phyloP scores from a whole-genome alignment of 2,797 vertebrate genomes.

The Poecilia velifera region DNA sequence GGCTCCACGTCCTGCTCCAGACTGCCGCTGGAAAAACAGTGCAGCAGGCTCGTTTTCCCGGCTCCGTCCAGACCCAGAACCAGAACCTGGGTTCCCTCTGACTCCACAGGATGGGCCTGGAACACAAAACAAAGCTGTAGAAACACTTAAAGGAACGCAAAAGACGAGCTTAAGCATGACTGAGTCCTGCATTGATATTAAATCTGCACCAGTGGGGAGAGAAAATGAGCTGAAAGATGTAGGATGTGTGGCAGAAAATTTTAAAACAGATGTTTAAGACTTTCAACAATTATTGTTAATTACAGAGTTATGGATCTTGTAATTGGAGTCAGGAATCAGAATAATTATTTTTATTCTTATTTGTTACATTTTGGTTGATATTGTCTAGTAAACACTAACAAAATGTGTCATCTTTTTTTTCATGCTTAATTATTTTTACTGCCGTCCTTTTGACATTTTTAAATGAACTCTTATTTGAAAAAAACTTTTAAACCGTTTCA shows the following conservation, averaged over 20 bases:
- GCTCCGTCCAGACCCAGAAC: constrained; percentile 93
- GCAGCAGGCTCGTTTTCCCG: constrained; percentile 92
- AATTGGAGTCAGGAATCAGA: neutral
- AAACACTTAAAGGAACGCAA: neutral
- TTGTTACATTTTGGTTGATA: neutral
- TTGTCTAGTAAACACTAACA: neutral
- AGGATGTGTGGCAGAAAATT: neutral
- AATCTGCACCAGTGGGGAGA: neutral
- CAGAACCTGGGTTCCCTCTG: constrained; percentile 84
- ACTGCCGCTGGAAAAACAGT: constrained; percentile 82
- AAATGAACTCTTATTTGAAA: neutral
- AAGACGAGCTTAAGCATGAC: neutral
- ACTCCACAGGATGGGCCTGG: constrained; percentile 44
- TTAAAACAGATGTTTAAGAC: neutral
- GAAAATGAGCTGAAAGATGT: neutral
- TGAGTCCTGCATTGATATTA: neutral
- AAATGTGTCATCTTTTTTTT: neutral
- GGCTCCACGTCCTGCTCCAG: constrained; percentile 83
- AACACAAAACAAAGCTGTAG: constrained; percentile 13
- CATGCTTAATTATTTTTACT: neutral
- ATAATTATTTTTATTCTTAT: neutral
- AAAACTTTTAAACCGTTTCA: neutral
- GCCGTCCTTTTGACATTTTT: neutral
- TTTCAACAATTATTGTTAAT: neutral
- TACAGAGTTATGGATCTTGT: neutral